phyloP scores from a whole-genome alignment of 2,888 invertebrate species.

The Chloromyia formosa region DNA sequence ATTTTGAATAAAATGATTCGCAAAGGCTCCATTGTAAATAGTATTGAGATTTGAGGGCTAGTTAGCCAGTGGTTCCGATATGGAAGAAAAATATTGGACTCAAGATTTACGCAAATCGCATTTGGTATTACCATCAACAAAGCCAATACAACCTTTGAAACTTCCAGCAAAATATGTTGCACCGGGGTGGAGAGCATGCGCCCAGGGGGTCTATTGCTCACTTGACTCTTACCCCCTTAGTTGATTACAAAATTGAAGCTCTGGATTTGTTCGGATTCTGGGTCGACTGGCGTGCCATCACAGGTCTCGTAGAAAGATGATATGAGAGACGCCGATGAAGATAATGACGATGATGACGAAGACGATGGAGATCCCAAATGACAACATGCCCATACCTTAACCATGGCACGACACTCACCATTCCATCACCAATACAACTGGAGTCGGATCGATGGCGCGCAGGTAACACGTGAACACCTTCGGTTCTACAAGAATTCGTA shows the following conservation, averaged over 20 bases:
- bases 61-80: too few relatives aligned
- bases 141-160: too few relatives aligned
- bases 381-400: conserved; percentile 30
- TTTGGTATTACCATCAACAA: too few relatives aligned
- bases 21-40: too few relatives aligned
- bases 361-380: conserved; percentile 19
- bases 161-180: too few relatives aligned
- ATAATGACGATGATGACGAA: conserved; percentile 30
- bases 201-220: not conserved
- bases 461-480: conserved; percentile 28
- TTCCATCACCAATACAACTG: conserved; percentile 1
- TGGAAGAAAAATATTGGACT: too few relatives aligned
- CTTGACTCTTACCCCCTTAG: not conserved
- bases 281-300: not conserved
- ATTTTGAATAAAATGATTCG: too few relatives aligned
- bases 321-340: not conserved
- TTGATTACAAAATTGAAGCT: conserved; percentile 13
- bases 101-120: too few relatives aligned
- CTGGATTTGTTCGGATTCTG: not conserved
- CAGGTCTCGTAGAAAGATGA: not conserved
- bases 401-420: too few relatives aligned
- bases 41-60: too few relatives aligned
- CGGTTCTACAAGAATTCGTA: conserved; percentile 16
- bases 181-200: too few relatives aligned
- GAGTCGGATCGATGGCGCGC: conserved; percentile 1